phyloP scores from a whole-genome alignment of 2,888 invertebrate species.

The Leptinotarsa juncta region DNA sequence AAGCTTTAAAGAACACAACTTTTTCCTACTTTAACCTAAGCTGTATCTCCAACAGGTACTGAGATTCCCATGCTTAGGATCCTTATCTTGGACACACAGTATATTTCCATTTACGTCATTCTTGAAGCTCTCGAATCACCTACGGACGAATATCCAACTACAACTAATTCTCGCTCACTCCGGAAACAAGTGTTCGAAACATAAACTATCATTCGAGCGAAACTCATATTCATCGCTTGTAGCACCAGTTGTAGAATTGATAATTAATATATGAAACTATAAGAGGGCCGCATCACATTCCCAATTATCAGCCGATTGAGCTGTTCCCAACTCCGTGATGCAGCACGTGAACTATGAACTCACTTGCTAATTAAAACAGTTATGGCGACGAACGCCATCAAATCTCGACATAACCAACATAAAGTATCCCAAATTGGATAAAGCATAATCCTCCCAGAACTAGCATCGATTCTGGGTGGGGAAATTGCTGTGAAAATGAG shows the following conservation, averaged over 20 bases:
- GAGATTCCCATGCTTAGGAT: no score
- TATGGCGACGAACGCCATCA: constrained; percentile 12
- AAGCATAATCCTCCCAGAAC: constrained; percentile 7
- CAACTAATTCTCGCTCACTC: not conserved
- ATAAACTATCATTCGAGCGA: not conserved
- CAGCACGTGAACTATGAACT: constrained; percentile 6
- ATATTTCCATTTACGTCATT: not conserved
- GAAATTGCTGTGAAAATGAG: constrained; percentile 6
- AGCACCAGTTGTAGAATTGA: constrained; percentile 3
- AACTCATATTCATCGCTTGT: constrained; percentile 6
- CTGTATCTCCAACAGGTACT: no score
- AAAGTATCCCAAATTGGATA: constrained; percentile 13
- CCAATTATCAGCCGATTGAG: constrained; percentile 22
- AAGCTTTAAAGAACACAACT: no score
- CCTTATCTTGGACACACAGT: no score
- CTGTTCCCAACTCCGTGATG: constrained; percentile 7
- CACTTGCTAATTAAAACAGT: constrained; percentile 12
- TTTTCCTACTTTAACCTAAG: no score
- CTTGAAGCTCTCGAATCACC: not conserved
- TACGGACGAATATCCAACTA: not conserved
- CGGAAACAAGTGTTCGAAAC: not conserved
- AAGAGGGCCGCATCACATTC: constrained; percentile 1
- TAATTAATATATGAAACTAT: constrained; percentile 13
- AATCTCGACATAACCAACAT: constrained; percentile 5
- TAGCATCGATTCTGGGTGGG: not conserved